Base-by-base conservation (phyloP, 1,140 invertebrate genomes). In the Babylonia areolata region DNA sequence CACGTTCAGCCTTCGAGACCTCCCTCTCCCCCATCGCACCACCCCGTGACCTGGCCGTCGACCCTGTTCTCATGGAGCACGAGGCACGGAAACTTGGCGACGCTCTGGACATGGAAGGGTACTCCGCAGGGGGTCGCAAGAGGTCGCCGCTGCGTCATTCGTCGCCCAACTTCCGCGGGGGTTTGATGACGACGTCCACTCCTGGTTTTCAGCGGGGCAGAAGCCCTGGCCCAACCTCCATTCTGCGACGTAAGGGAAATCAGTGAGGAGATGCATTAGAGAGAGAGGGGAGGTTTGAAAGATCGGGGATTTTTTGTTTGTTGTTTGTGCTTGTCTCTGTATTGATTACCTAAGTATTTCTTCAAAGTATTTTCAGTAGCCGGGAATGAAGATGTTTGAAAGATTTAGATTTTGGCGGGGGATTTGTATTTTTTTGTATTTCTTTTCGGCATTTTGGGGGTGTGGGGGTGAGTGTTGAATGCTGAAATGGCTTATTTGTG, bases 11-110 rank as follows among this genome's bases (percentile, higher is more conserved):
- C 1, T 95, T 99, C 0, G 97, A 97, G 0, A 97, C 97, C 91
- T 98, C 97, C 0, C 94, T 98, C 81, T 95, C 97, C 75, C 97
- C 97, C 23, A 97, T 98, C 0, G 95, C n/a, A n/a, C n/a, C n/a
- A n/a, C n/a, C 96, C 0, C 96, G 97, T 92, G 97, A 97, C 94
- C 97, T 97, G 20, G 96, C 96, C 0, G 93, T 98, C 39, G 93
- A 94, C 85, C 90, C 92, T 3, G 82, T 93, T 39, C 89, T 94
- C 0, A 93, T 98, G 84, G 97, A 98, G 90, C 97, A 97, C 88
- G 98, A 98, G 94, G 96, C 97, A 5, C 95, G 97, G 85, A 97
- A 97, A 93, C 94, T 98, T 85, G 97, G 97, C 69, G 92, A 94
- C 77, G 90, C 92, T 23, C 81, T 94, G 33, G 91, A 91, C 46